Conservation (phyloP, 53 echinoderm and acorn worm species). For the Holothuria leucospilota region DNA sequence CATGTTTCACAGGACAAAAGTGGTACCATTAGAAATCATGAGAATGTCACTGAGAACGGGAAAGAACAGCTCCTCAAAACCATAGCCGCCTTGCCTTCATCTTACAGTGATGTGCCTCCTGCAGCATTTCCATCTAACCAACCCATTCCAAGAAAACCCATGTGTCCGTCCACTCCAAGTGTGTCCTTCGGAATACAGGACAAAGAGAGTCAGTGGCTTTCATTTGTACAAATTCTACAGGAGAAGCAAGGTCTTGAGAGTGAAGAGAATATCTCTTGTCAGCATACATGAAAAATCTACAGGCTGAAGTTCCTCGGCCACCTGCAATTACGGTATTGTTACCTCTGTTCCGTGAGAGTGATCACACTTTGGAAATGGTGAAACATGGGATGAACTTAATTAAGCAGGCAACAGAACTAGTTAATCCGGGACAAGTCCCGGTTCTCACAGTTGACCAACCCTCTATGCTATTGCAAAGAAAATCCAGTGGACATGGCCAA, state of each 20-base stretch:
- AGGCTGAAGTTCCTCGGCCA: slow-evolving; percentile 34
- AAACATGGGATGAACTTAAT: slow-evolving; percentile 49
- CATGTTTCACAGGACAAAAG: too few relatives aligned
- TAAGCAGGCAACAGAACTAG: slow-evolving; percentile 13
- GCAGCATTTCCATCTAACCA: too few relatives aligned
- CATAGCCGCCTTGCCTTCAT: too few relatives aligned
- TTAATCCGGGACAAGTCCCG: slow-evolving; percentile 54
- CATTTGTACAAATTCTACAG: slow-evolving; percentile 33
- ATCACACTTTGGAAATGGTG: slow-evolving; percentile 36
- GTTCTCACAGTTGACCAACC: slow-evolving; percentile 52
- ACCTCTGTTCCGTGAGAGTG: slow-evolving; percentile 50
- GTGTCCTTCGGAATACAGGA: neutral
- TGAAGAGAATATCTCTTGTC: slow-evolving; percentile 44
- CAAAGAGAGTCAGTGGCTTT: slow-evolving; percentile 35
- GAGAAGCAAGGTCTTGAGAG: slow-evolving; percentile 28
- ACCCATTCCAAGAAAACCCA: too few relatives aligned
- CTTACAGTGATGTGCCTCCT: too few relatives aligned
- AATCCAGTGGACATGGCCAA: slow-evolving; percentile 53
- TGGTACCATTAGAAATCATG: too few relatives aligned
- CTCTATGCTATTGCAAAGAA: slow-evolving; percentile 48
- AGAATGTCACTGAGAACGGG: too few relatives aligned
- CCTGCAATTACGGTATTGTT: slow-evolving; percentile 47
- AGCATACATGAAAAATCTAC: slow-evolving; percentile 37
- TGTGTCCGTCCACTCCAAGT: too few relatives aligned
- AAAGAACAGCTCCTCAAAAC: too few relatives aligned